These are phyloP conservation scores for Psix sp. DNA, from an alignment of 1,140 invertebrate species.

Conservation along the genomic window DNA sequence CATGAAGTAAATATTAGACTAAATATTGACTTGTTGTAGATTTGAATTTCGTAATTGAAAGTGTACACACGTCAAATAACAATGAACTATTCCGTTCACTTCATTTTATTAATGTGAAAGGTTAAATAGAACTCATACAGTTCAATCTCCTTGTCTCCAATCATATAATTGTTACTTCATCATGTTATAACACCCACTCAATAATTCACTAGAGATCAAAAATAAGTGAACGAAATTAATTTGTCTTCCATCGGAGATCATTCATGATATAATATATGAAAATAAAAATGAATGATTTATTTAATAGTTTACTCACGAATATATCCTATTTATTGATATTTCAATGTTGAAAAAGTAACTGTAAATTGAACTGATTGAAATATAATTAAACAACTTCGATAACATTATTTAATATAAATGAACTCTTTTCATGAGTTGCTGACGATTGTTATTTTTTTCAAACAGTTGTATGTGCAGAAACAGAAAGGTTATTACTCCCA, in stretches of 20 bases:
- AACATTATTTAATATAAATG: too few species aligned
- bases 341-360: too few species aligned
- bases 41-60: not conserved
- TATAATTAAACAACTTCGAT: too few species aligned
- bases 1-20: too few species aligned
- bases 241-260: not conserved
- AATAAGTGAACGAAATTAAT: constrained; percentile 2
- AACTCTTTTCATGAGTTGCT: constrained; percentile 15
- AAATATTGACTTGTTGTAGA: too few species aligned
- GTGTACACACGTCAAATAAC: too few species aligned
- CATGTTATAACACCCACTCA: constrained; percentile 59
- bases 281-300: too few species aligned
- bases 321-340: too few species aligned
- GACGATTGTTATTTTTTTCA: constrained; percentile 11
- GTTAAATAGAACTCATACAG: constrained; percentile 67
- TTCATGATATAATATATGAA: not conserved
- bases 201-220: constrained; percentile 24
- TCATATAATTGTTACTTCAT: constrained; percentile 44
- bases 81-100: too few species aligned
- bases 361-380: too few species aligned
- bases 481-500: constrained; percentile 73
- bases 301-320: too few species aligned
- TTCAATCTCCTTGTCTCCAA: constrained; percentile 63
- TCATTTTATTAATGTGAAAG: constrained; percentile 63
- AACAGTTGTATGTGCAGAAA: constrained; percentile 56